Percentiles rank a stretch among this genome's conserved stretches.
These are phyloP conservation scores for Parasteatoda tepidariorum DNA, from an alignment of 1,140 invertebrate genomes.

Conservation along the genomic window DNA sequence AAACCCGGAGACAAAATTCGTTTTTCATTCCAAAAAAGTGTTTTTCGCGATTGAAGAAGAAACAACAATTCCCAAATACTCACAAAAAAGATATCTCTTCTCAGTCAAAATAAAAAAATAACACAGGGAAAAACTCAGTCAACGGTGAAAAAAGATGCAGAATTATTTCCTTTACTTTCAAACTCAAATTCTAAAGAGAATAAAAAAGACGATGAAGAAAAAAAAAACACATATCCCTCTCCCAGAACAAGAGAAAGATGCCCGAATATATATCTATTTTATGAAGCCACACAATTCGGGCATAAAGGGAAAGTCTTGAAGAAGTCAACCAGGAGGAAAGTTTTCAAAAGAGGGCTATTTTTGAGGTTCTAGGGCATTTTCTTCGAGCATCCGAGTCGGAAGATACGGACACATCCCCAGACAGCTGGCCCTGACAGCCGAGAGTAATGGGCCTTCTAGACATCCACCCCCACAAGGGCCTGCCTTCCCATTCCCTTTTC, in stretches of 20 bases:
- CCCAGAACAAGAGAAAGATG: neutral
- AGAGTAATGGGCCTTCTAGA: constrained; percentile 33
- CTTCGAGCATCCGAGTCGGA: constrained; percentile 20
- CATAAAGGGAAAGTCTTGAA: constrained; percentile 13
- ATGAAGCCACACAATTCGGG: constrained; percentile 28
- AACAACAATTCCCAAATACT: neutral
- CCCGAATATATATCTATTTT: constrained; percentile 17
- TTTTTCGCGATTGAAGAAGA: neutral
- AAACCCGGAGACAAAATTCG: too few species aligned
- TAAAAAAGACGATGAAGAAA: neutral
- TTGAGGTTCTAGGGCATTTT: constrained; percentile 37
- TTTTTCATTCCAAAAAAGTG: neutral
- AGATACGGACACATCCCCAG: constrained; percentile 34
- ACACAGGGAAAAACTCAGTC: neutral
- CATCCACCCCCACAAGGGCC: neutral
- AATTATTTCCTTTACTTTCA: neutral
- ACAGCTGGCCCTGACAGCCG: constrained; percentile 36
- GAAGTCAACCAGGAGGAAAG: constrained; percentile 3
- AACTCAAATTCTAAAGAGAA: neutral
- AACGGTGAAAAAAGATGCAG: neutral
- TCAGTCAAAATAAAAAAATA: neutral
- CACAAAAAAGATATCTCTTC: neutral
- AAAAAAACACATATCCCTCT: neutral
- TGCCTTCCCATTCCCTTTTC: neutral
- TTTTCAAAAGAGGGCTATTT: constrained; percentile 36